A percentile compares a stretch with the other conserved stretches of the same genome.
Evolutionary conservation across 2,113 vertebrate species (phyloP).

Genomic region (Melanostigma gelatinosum): DNA sequence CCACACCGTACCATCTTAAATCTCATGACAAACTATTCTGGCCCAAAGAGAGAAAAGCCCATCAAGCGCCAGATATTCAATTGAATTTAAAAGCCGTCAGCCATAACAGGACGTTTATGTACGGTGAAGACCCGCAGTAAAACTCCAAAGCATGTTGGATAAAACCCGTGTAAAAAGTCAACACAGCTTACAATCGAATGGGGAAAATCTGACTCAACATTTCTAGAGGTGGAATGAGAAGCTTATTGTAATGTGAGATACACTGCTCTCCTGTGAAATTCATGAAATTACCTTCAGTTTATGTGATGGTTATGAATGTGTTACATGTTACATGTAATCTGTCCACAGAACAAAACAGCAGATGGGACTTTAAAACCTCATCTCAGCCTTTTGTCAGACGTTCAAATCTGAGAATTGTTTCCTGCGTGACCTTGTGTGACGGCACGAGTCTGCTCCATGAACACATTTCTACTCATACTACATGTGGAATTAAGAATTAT

Average conservation of each 20-base stretch:
- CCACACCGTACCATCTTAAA: conserved; percentile 83
- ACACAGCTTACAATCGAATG: neutral
- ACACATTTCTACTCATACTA: neutral
- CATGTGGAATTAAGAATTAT: neutral
- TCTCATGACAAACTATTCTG: conserved; percentile 97
- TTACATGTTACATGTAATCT: neutral
- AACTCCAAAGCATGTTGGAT: conserved; percentile 13
- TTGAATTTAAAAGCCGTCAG: conserved; percentile 36
- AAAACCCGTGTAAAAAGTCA: conserved; percentile 8
- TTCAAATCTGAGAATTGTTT: neutral
- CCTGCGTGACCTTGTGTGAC: conserved; percentile 28
- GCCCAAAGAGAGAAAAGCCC: conserved; percentile 76
- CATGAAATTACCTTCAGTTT: conserved; percentile 2
- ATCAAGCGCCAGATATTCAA: conserved; percentile 32
- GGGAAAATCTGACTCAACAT: neutral
- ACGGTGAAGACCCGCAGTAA: conserved; percentile 1
- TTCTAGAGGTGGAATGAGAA: conserved; percentile 13
- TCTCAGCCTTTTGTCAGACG: neutral
- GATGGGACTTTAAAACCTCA: neutral
- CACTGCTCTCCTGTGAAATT: neutral
- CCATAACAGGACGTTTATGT: conserved; percentile 14
- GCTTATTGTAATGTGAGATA: neutral
- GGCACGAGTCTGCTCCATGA: neutral
- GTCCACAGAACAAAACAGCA: neutral
- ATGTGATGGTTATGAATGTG: neutral